Conservation (phyloP, 2,113 vertebrate species). For the Austrofundulus limnaeus region DNA sequence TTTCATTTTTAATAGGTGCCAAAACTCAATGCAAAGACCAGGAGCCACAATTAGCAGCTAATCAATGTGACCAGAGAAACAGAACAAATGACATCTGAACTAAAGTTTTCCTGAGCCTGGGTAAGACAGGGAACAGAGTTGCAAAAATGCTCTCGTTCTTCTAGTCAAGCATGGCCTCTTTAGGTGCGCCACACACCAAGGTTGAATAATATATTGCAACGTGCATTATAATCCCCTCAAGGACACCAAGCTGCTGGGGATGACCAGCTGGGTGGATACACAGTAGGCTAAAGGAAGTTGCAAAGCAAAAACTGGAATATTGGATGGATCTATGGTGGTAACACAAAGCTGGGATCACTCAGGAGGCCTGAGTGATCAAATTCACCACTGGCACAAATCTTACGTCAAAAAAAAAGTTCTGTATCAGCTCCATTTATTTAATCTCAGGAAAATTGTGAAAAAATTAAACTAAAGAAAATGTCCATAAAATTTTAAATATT, state of each 20-base stretch:
- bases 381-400: conserved; percentile 54
- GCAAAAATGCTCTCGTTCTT: conserved; percentile 54
- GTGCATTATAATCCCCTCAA: conserved; percentile 48
- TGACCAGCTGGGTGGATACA: conserved; percentile 49
- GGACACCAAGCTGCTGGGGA: conserved; percentile 9
- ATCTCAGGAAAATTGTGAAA: conserved; percentile 5
- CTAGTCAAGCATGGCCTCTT: conserved; percentile 71
- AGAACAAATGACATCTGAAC: conserved; percentile 71
- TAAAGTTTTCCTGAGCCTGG: conserved; percentile 80
- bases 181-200: conserved; percentile 47
- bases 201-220: conserved; percentile 56
- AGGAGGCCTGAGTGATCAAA: conserved; percentile 60
- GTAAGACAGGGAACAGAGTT: conserved; percentile 50
- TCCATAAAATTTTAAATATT: too few species aligned
- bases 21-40: conserved; percentile 72
- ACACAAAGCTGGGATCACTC: conserved; percentile 76
- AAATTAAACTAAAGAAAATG: too few species aligned
- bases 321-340: conserved; percentile 58
- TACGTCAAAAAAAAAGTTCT: conserved; percentile 18
- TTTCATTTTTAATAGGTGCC: conserved; percentile 57
- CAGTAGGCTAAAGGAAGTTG: conserved; percentile 46
- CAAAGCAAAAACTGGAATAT: conserved; percentile 64
- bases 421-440: conserved; percentile 13
- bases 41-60: conserved; percentile 80
- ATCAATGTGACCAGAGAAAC: conserved; percentile 68